phyloP scores from a whole-genome alignment of 2,113 vertebrate genomes.

The Emberiza fucata region DNA sequence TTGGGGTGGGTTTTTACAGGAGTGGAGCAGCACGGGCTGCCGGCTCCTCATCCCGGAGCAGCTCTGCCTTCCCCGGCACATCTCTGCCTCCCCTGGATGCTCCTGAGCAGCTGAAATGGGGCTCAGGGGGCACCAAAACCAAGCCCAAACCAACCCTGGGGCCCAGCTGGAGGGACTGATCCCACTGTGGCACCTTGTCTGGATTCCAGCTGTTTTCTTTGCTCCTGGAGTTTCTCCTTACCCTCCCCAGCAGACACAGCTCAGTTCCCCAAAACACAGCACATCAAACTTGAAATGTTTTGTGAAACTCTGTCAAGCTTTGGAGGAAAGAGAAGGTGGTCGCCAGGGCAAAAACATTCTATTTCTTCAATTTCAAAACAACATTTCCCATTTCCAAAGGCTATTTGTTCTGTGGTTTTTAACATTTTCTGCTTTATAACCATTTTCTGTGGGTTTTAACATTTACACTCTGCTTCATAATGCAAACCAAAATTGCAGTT shows the following conservation, averaged over 20 bases:
- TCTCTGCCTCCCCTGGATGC: neutral
- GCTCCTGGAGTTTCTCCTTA: neutral
- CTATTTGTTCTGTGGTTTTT: neutral
- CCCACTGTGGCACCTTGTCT: fast-evolving
- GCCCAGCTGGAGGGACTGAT: neutral
- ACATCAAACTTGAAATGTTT: neutral
- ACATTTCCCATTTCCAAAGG: neutral
- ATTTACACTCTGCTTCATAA: neutral
- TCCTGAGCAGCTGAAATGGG: fast-evolving
- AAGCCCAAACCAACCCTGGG: neutral
- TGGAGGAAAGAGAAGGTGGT: neutral
- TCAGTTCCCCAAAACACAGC: neutral
- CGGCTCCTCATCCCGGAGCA: fast-evolving
- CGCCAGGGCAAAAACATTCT: neutral
- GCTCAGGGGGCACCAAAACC: neutral
- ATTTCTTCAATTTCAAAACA: neutral
- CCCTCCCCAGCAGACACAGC: neutral
- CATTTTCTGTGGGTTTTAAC: neutral
- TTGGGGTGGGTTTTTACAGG: neutral
- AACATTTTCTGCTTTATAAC: neutral
- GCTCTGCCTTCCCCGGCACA: fast-evolving
- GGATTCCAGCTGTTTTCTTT: neutral
- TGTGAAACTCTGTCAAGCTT: neutral
- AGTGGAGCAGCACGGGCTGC: neutral
- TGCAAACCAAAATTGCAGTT: neutral